Evolutionary conservation across 2,113 vertebrate genomes (phyloP).

Genomic region (Nanorana parkeri): DNA sequence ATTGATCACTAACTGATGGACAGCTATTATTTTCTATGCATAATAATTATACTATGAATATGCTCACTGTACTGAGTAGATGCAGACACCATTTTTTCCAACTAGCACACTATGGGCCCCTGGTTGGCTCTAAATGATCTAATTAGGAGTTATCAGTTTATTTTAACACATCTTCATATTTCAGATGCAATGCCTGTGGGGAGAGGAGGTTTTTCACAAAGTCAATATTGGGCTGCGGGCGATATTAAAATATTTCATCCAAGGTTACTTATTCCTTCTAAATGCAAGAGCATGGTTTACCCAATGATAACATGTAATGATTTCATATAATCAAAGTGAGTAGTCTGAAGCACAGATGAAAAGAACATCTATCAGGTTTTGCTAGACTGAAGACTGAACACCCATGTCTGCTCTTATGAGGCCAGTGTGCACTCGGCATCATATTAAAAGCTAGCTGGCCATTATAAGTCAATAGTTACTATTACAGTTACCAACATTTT

Average conservation of each 20-base stretch:
- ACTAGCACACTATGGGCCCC: too few relatives aligned
- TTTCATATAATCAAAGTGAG: conserved; percentile 28
- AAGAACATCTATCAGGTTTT: conserved; percentile 36
- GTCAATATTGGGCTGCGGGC: too few relatives aligned
- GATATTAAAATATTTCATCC: background rate
- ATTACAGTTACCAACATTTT: conserved; percentile 11
- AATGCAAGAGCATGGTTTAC: background rate
- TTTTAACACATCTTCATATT: too few relatives aligned
- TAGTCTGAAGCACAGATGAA: background rate
- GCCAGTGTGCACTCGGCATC: background rate
- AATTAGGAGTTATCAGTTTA: too few relatives aligned
- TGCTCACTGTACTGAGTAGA: too few relatives aligned
- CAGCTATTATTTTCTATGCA: too few relatives aligned
- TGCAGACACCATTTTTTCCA: too few relatives aligned
- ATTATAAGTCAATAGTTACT: conserved; percentile 45
- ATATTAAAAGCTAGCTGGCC: background rate
- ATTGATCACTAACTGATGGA: too few relatives aligned
- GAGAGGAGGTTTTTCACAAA: too few relatives aligned
- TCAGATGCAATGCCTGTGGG: too few relatives aligned
- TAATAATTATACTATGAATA: too few relatives aligned
- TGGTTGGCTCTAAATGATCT: too few relatives aligned
- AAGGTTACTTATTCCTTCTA: background rate
- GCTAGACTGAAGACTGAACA: conserved; percentile 19
- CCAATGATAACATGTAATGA: background rate
- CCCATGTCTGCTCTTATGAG: conserved; percentile 18